Base-by-base conservation (phyloP, 2,113 vertebrate species). In the Grammomys dolichurus region DNA sequence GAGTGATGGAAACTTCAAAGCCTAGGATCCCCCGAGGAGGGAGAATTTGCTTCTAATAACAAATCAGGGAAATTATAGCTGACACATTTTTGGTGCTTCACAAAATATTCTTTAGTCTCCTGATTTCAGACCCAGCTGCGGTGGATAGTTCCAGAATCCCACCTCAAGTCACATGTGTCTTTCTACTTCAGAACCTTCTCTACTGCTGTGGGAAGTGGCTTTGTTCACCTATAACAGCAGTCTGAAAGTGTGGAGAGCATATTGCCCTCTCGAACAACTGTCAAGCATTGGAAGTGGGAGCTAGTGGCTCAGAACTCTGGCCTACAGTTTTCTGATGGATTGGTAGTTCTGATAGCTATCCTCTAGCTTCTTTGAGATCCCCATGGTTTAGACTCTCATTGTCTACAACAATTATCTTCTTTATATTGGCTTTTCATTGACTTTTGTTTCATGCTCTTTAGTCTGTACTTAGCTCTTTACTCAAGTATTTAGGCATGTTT, bases 1-100 rank as follows among this genome's bases (percentile, higher is more conserved):
- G 22, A 73, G 33, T 92, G 48, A 80, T 76, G 48, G 88, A 65
- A 76, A 77, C 72, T 95, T 95, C n/a, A 86, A 65, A 93, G 65
- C n/a, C 78, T 63, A 91, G 73, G 60, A 82, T 91, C 40, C 28
- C 28, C 82, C 3, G 33, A 89, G 22, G 60, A 89, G 33, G 54
- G 33, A 87, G 67, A 87, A 95, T 91, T 91, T 33, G 11, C 51
- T 56, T 96, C 78, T 69, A 94, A 87, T 9, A 72, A 87, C 72
- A 82, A 54, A 93, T 77, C 78, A 95, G 77, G 48, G 82, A 92
- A 94, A 89, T 81, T 72, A 86, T 73, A 87, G 51, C 51, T 97
- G 89, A 40, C 40, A 91, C 87, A 91, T 81, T 88, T 92, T 93
- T 76, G 94, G 26, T 67, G 89, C 73, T 78, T 93, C 58, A 28